These are phyloP conservation scores for Anas acuta DNA, from an alignment of 2,797 vertebrate species.

Conservation along the genomic window DNA sequence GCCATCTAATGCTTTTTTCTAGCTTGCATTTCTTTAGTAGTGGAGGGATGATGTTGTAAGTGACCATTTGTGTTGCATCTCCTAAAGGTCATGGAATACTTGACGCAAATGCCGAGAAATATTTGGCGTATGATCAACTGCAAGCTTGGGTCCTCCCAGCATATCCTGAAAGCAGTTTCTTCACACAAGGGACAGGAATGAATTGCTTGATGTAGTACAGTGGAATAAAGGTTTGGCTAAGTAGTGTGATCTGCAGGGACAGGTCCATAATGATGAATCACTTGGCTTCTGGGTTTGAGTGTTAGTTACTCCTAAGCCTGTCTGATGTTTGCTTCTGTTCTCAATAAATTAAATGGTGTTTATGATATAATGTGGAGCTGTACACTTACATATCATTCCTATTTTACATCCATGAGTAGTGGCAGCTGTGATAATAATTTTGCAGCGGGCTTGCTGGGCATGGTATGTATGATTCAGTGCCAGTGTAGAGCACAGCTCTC, in stretches of 20 bases:
- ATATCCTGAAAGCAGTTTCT: neutral
- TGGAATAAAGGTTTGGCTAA: conserved; percentile 4
- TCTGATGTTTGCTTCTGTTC: neutral
- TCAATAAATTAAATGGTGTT: neutral
- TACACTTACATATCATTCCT: neutral
- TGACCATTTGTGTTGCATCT: neutral
- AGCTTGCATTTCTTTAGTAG: neutral
- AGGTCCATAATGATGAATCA: neutral
- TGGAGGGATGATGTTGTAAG: neutral
- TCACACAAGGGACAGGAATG: neutral
- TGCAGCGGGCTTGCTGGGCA: neutral
- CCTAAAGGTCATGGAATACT: neutral
- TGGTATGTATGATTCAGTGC: neutral
- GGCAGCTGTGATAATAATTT: neutral
- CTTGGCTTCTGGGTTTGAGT: neutral
- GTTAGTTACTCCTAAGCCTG: neutral
- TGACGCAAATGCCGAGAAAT: neutral
- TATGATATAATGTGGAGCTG: neutral
- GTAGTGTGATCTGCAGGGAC: neutral
- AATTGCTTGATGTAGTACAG: neutral
- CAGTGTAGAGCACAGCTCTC: neutral
- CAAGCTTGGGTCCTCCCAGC: neutral
- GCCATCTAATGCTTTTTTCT: neutral
- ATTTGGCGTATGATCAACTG: neutral
- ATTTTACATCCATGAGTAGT: neutral